Evolutionary conservation across 92 coral and sea anemone genomes (phyloP), one percentile per base, ranked within the genome.

Genomic region (Siderastrea radians): DNA sequence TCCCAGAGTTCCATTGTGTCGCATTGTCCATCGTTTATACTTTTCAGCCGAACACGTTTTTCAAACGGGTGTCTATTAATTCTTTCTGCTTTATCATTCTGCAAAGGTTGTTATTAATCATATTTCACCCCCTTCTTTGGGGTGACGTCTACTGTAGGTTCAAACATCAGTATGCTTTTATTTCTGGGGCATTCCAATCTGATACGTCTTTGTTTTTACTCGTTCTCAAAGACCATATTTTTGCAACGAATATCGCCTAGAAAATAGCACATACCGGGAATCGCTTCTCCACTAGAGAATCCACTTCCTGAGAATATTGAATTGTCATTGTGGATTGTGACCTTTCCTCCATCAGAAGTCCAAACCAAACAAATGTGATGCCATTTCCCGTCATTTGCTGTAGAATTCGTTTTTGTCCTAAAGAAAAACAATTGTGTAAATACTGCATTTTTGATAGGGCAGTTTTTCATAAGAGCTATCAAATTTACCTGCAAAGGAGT

Each of bases 361-460:
- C 92, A 89, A 10, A 45, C 49, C 59, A 83, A 49, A 57, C 92
- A 89, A 44, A 89, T 77, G 26, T 83, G 75, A 58, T 89, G 92
- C 92, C 92, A 89, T 26, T 67, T 49, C 6, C 92, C 88, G 62
- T 84, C 91, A 17, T 79, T 72, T 67, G 89, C 89, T 15, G 44
- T 47, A 10, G 80, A 58, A 10, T 45, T 49, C 0, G 83, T 85
- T 77, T 51, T 76, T 66, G 19, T 3, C 65, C 89, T 76, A 8
- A 49, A n/a, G 45, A 3, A 72, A 68, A 44, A 54, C 3, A 43
- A 50, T 9, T 19, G 38, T 26, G 38, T 26, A 26, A 26, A 26
- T 26, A 26, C 38, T 26, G 38, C 38, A 26, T 26, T 26, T 26
- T 26, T 26, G 38, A 26, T 26, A 26, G 38, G 38, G 38, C 38